Conservation (phyloP, 1,140 invertebrate species). For the Ceratosolen solmsi region DNA sequence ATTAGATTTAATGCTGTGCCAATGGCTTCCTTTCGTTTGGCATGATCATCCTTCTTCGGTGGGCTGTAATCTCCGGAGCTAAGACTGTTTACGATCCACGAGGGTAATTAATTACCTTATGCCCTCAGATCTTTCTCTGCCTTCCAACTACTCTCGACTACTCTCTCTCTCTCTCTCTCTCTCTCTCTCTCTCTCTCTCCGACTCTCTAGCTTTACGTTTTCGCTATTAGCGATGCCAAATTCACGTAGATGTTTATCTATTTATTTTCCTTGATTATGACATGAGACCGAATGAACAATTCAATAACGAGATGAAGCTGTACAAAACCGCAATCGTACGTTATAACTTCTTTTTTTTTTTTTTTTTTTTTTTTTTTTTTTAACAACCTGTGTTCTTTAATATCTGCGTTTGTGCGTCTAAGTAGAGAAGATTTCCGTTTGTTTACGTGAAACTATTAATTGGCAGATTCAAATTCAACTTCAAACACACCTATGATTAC, state of each 20-base stretch:
- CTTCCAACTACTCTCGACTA: slow-evolving; percentile 39
- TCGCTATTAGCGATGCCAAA: background rate
- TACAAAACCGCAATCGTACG: background rate
- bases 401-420: no score
- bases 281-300: background rate
- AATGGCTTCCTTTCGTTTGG: background rate
- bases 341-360: no score
- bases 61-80: slow-evolving; percentile 58
- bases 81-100: slow-evolving; percentile 61
- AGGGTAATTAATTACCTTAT: slow-evolving; percentile 61
- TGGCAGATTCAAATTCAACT: no score
- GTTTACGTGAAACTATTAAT: no score
- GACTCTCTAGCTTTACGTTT: background rate
- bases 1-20: background rate
- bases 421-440: no score
- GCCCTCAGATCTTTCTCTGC: slow-evolving; percentile 58
- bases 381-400: no score
- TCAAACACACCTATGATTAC: no score
- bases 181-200: background rate
- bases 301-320: background rate
- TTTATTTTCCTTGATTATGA: slow-evolving; percentile 43
- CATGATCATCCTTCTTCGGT: background rate
- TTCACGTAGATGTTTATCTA: slow-evolving; percentile 5
- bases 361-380: no score
- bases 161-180: background rate